Evolutionary conservation across 92 coral and sea anemone species (phyloP).

Genomic region (Pocillopora grandis): DNA sequence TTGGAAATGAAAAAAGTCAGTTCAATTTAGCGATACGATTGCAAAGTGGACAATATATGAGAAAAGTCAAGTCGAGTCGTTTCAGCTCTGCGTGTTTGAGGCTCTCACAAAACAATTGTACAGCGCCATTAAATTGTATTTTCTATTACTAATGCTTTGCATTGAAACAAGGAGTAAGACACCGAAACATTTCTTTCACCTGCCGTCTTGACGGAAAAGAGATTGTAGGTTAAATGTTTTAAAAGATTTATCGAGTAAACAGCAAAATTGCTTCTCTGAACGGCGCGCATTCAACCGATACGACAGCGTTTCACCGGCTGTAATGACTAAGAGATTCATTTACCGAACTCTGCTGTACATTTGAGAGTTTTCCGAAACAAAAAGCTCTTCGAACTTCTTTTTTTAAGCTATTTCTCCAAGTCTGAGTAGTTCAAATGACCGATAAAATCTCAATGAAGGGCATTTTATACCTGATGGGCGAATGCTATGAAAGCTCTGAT

Average conservation of each 20-base stretch:
- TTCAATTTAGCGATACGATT: background rate
- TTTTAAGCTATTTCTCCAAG: too few species aligned
- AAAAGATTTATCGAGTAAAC: background rate
- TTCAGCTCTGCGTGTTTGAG: background rate
- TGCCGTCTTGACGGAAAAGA: slow-evolving; percentile 7
- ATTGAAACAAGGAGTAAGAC: background rate
- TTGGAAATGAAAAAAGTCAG: background rate
- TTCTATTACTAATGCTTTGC: background rate
- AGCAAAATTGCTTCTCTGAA: background rate
- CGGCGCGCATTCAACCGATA: too few species aligned
- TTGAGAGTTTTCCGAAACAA: too few species aligned
- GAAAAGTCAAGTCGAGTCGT: background rate
- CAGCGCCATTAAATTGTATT: background rate
- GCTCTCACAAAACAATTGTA: background rate
- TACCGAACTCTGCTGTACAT: too few species aligned
- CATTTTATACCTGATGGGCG: too few species aligned
- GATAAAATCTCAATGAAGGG: too few species aligned
- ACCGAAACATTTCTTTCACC: background rate
- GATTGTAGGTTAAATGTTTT: background rate
- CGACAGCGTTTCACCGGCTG: too few species aligned
- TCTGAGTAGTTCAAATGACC: too few species aligned
- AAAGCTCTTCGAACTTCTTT: too few species aligned
- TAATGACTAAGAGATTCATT: too few species aligned
- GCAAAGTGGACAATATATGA: background rate
- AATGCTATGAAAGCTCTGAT: too few species aligned